A percentile compares a stretch with the other conserved stretches of the same genome.
Conservation (phyloP, 2,113 vertebrate species). For the Oreamnos americanus region DNA sequence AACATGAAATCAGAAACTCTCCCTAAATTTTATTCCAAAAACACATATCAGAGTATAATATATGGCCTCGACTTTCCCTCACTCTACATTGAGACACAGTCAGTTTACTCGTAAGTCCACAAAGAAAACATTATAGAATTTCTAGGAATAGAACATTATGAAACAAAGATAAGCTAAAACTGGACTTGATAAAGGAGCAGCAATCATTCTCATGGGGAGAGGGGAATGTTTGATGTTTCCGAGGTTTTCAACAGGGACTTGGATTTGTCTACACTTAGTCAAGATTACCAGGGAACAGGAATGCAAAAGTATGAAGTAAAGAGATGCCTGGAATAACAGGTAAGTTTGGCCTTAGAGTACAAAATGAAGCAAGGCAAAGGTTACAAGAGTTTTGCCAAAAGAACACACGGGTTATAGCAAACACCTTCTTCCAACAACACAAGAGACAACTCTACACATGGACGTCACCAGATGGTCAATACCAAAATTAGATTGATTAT, state of each 20-base stretch:
- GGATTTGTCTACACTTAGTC: not conserved
- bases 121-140: not conserved
- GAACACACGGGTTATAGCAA: not conserved
- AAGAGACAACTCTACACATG: not conserved
- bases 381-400: not conserved
- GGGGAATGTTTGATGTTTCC: not conserved
- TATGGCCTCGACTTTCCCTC: not conserved
- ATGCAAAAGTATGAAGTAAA: not conserved
- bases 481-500: not conserved
- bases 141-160: not conserved
- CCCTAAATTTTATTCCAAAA: not conserved
- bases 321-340: not conserved
- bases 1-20: not conserved
- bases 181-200: not conserved
- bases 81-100: not conserved
- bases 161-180: not conserved
- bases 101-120: not conserved
- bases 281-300: not conserved
- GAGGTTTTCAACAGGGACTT: not conserved
- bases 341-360: not conserved
- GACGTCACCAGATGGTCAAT: not conserved
- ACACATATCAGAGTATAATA: not conserved
- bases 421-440: not conserved
- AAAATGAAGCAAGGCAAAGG: not conserved
- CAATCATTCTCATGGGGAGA: not conserved